Evolutionary conservation across 2,888 invertebrate genomes (phyloP), one percentile per base, ranked within the genome.

Genomic region (Tenthredo distinguenda): DNA sequence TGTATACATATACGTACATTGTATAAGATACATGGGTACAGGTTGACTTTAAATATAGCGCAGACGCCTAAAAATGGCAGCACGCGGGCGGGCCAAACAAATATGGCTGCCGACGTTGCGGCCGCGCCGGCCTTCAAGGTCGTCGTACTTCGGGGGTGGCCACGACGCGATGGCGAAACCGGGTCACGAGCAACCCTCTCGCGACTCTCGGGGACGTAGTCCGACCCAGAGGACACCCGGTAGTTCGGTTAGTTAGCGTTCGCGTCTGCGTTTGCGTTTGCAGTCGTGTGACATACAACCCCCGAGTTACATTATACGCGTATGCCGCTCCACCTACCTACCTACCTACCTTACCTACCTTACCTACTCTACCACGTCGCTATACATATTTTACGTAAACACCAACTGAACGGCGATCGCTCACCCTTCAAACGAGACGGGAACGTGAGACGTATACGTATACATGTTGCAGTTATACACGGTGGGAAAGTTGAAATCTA

Each of bases 121-220:
- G 83, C 85, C 84, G 86, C 86, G 87, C 86, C 86, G 86, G 72
- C 4, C 40, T 74, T 74, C 72, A 74, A 74, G 72, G 72, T 74
- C 72, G 72, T 74, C 72, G 72, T 74, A 74, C 40, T 31, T 40
- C n/a, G 72, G 40, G 86, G 83, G 86, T 84, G 87, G 86, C 86
- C 86, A 87, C 89, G 90, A 89, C 88, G 88, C 89, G 88, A 87
- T 85, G 87, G 86, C 88, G 89, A 86, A 88, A 90, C 88, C 89
- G 88, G 90, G 91, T 91, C 90, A 90, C 87, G 90, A 90, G 83
- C 79, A 86, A 86, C 89, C 91, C 89, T 87, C 89, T 90, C 89
- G 87, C 87, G 88, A 88, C 87, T 89, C 89, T 91, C 88, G 88
- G 72, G 72, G 72, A 74, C n/a, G 3, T 12, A 72, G n/a, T n/a